phyloP scores from a whole-genome alignment of 2,797 vertebrate genomes.

The Poeciliopsis gracilis region DNA sequence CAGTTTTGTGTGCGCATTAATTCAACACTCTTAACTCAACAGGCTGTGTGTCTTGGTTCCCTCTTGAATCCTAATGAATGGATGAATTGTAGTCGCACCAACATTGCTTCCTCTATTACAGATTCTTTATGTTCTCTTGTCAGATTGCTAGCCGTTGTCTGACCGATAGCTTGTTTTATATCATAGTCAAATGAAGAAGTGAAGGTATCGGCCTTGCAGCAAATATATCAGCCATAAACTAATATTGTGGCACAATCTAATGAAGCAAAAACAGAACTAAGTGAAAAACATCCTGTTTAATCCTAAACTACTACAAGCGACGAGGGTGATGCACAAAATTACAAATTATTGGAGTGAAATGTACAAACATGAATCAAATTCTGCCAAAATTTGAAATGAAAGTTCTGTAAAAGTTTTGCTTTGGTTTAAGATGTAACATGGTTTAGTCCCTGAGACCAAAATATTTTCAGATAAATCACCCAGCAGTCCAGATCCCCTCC shows the following conservation, averaged over 20 bases:
- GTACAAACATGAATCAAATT: neutral
- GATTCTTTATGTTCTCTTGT: slow-evolving; percentile 36
- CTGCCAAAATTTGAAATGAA: neutral
- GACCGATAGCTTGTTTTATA: neutral
- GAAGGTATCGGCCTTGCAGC: too few species aligned
- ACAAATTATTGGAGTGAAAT: neutral
- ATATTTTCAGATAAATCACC: neutral
- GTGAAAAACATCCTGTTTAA: neutral
- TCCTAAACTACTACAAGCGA: neutral
- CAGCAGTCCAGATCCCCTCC: neutral
- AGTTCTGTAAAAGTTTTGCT: neutral
- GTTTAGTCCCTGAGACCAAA: neutral
- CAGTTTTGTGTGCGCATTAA: slow-evolving; percentile 3
- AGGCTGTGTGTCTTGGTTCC: neutral
- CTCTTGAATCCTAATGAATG: slow-evolving; percentile 9
- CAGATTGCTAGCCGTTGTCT: neutral
- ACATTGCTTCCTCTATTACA: slow-evolving; percentile 20
- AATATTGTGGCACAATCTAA: neutral
- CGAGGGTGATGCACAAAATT: neutral
- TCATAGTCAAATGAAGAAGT: neutral
- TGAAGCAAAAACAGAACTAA: neutral
- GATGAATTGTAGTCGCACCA: neutral
- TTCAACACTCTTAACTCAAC: neutral
- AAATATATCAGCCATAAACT: neutral
- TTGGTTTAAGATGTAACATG: neutral